phyloP scores from a whole-genome alignment of 2,113 vertebrate genomes.

The Psittacus erithacus region DNA sequence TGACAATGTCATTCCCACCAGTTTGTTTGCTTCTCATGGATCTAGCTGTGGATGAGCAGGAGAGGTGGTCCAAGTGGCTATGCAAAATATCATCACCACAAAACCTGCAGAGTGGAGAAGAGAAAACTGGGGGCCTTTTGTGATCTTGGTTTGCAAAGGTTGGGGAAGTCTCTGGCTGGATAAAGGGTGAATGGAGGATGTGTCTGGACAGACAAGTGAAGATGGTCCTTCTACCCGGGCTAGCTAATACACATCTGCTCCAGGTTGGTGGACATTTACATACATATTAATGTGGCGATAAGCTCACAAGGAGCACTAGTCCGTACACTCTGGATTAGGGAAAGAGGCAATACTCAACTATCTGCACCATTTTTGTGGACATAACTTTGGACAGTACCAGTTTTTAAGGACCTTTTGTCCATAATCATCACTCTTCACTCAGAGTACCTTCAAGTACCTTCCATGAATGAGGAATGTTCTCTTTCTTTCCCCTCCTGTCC shows the following conservation, averaged over 20 bases:
- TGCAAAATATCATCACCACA: not conserved
- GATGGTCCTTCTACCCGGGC: not conserved
- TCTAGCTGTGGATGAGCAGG: not conserved
- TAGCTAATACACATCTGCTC: not conserved
- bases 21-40: not conserved
- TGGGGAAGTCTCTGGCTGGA: not conserved
- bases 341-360: not conserved
- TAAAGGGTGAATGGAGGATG: not conserved
- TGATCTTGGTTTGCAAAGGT: not conserved
- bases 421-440: not conserved
- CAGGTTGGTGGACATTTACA: accelerated
- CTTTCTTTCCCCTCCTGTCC: not conserved
- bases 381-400: not conserved
- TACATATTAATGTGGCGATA: not conserved
- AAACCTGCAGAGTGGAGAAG: not conserved
- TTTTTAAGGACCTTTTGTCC: not conserved
- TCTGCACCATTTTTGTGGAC: not conserved
- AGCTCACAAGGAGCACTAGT: not conserved
- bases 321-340: not conserved
- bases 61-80: not conserved
- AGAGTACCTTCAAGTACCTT: not conserved
- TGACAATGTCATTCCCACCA: not conserved
- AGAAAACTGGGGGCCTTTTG: not conserved
- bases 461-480: not conserved
- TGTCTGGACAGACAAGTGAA: not conserved